These are phyloP conservation scores for Diogma glabrata DNA, from an alignment of 2,888 invertebrate genomes.

Conservation along the genomic window DNA sequence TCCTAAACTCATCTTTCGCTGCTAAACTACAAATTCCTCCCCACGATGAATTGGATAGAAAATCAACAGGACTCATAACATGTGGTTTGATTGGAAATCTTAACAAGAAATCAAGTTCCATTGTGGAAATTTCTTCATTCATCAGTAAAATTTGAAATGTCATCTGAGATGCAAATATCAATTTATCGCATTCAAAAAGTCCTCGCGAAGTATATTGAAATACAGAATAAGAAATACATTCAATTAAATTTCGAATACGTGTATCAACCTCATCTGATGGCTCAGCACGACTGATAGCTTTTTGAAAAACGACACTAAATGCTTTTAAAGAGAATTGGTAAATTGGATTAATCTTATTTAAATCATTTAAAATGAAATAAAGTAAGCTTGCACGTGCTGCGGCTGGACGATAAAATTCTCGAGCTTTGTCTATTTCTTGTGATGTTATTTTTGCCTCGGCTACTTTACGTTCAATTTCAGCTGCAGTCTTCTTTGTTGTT, in stretches of 20 bases:
- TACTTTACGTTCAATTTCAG: conserved; percentile 85
- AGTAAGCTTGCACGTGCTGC: conserved; percentile 86
- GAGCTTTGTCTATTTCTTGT: conserved; percentile 80
- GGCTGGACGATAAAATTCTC: conserved; percentile 67
- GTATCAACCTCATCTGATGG: conserved; percentile 64
- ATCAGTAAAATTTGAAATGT: conserved; percentile 85
- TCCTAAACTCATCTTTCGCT: conserved; percentile 81
- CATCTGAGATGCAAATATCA: conserved; percentile 94
- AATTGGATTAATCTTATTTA: conserved; percentile 92
- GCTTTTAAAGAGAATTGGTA: conserved; percentile 94
- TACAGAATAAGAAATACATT: conserved; percentile 88
- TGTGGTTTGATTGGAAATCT: conserved; percentile 88
- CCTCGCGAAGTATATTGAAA: conserved; percentile 92
- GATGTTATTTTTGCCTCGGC: conserved; percentile 88
- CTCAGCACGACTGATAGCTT: conserved; percentile 82
- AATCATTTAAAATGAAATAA: conserved; percentile 90
- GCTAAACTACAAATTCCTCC: conserved; percentile 88
- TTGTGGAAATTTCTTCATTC: conserved; percentile 73
- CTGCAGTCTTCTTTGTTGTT: conserved; percentile 89
- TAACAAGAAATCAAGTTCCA: conserved; percentile 83
- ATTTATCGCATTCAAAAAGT: conserved; percentile 90
- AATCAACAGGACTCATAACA: conserved; percentile 89
- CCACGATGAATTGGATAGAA: conserved; percentile 85
- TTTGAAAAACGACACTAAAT: conserved; percentile 95
- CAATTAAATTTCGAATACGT: conserved; percentile 80